Evolutionary conservation across 2,113 vertebrate species (phyloP).

Genomic region (Colinus virginianus): DNA sequence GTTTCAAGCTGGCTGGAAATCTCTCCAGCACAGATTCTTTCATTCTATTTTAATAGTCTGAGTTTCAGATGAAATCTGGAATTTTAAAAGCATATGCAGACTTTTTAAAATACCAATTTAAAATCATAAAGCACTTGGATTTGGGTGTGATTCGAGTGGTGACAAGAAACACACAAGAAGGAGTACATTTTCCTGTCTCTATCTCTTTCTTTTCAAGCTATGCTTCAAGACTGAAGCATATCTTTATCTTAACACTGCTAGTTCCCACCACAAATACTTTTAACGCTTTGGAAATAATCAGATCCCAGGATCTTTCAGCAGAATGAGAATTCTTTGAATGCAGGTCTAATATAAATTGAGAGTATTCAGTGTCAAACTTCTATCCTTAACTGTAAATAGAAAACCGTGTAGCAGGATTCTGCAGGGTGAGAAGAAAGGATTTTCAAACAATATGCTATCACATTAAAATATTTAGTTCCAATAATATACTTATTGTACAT

Average conservation of each 20-base stretch:
- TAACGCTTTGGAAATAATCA: not conserved
- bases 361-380: not conserved
- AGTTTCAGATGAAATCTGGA: constrained; percentile 26
- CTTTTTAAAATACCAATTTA: not conserved
- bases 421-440: not conserved
- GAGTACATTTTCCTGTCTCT: not conserved
- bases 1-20: constrained; percentile 28
- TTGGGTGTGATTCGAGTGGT: not conserved
- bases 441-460: not conserved
- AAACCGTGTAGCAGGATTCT: not conserved
- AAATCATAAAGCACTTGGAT: not conserved
- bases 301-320: not conserved
- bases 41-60: not conserved
- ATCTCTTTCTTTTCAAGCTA: not conserved
- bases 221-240: not conserved
- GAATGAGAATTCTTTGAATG: not conserved
- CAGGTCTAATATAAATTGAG: not conserved
- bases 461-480: not conserved
- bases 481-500: not conserved
- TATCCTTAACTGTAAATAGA: not conserved
- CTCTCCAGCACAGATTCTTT: constrained; percentile 19
- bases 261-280: not conserved
- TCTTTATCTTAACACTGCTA: not conserved
- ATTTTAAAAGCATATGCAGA: constrained; percentile 10
- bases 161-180: not conserved